Base-by-base conservation (phyloP, 1,140 invertebrate genomes). In the Leptonema lineaticorne region DNA sequence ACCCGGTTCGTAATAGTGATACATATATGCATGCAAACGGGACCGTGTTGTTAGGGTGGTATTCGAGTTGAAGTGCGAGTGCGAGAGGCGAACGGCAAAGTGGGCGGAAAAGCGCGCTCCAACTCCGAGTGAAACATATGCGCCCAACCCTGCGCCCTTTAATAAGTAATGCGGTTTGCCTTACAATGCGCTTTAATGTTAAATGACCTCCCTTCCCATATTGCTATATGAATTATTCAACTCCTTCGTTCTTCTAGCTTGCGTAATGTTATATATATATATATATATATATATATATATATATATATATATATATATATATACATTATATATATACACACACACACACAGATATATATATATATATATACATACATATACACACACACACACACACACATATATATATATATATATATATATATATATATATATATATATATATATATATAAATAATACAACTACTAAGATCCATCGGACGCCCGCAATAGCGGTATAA, bases 121-220 rank as follows among this genome's bases (percentile, higher is more conserved):
- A 8, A 1, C n/a, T 2, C 20, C 37, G 2, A 16, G 37, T 2
- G 29, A 45, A 53, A 68, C 58, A 59, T 69, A 68, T 69, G 70
- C 70, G 70, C 68, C 67, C 59, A 65, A 60, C 70, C 70, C 70
- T 71, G 58, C 50, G 68, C 41, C 45, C 48, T 69, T 72, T 60
- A 64, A 72, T 72, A 69, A 72, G 68, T 72, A 69, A 72, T 69
- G 68, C 63, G 68, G 68, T 72, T 72, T 69, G 68, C 71, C 71
- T 72, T 72, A 72, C 68, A 69, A 72, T 72, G 71, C 71, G 71
- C 71, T 72, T 69, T 72, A 72, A 72, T 72, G 71, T 72, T 72
- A 72, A 72, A 72, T 72, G 71, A 72, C 71, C 71, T 68, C 68
- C 69, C 71, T 68, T 67, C 68, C 71, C 68, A 69, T 72, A 72